phyloP scores from a whole-genome alignment of 2,888 invertebrate species.

The Salpingus planirostris region DNA sequence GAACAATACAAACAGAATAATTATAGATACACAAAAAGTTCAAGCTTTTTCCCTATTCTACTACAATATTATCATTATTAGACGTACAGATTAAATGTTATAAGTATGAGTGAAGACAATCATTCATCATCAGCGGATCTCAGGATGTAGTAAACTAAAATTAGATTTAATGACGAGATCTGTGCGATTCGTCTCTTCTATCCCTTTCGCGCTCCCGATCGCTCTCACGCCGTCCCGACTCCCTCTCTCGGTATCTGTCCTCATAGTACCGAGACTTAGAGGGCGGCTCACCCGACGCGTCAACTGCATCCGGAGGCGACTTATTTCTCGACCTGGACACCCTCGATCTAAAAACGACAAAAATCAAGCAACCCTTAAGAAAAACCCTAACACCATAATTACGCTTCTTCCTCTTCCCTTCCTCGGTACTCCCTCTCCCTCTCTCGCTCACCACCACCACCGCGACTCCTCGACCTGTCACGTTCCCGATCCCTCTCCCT shows the following conservation, averaged over 20 bases:
- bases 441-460: conserved; percentile 63
- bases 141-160: background rate
- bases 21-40: background rate
- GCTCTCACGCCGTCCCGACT: conserved; percentile 52
- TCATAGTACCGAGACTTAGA: conserved; percentile 70
- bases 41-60: background rate
- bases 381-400: conserved; percentile 30
- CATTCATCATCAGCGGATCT: background rate
- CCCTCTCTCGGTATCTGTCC: conserved; percentile 62
- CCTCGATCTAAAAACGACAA: conserved; percentile 15
- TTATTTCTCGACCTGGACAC: conserved; percentile 48
- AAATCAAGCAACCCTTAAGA: too few relatives aligned
- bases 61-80: conserved; percentile 4
- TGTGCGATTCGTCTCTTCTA: conserved; percentile 60
- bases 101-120: background rate
- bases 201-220: conserved; percentile 58
- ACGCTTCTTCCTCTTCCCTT: conserved; percentile 71
- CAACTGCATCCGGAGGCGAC: conserved; percentile 52
- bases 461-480: conserved; percentile 69
- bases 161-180: conserved; percentile 53
- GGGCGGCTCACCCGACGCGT: conserved; percentile 24
- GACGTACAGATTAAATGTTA: background rate
- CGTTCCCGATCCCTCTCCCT: conserved; percentile 50
- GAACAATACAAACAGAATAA: too few relatives aligned
- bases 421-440: conserved; percentile 63